Conservation (phyloP, 2,797 vertebrate species). For the Tenualosa ilisha region DNA sequence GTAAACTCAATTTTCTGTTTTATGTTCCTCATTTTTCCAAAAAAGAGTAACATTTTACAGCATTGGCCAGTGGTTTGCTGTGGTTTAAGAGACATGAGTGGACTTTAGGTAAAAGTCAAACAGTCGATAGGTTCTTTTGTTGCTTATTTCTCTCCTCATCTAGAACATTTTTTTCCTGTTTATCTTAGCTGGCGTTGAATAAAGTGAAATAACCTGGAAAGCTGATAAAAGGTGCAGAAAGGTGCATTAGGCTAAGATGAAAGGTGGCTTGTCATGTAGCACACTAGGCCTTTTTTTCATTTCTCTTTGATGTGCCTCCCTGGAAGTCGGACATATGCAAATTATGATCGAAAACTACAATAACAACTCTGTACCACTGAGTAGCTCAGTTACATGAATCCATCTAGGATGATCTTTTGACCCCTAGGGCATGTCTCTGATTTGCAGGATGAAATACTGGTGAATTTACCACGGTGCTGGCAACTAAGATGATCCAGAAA, state of each 20-base stretch:
- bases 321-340: constrained; percentile 46
- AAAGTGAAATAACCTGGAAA: constrained; percentile 45
- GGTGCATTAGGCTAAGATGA: constrained; percentile 49
- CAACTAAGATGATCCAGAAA: not conserved
- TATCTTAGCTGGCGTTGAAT: constrained; percentile 43
- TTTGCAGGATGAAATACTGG: not conserved
- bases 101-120: not conserved
- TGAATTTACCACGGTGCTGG: not conserved
- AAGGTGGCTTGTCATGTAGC: constrained; percentile 50
- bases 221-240: constrained; percentile 44
- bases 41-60: not conserved
- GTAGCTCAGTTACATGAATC: not conserved
- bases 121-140: not conserved
- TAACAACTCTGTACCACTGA: not conserved
- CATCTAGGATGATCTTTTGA: not conserved
- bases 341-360: constrained; percentile 42
- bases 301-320: constrained; percentile 51
- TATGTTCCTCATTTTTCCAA: no score
- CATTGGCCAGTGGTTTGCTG: not conserved
- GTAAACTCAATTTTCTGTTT: no score
- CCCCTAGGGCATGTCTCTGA: not conserved
- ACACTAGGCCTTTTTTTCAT: constrained; percentile 26
- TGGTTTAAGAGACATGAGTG: not conserved
- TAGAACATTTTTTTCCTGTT: constrained; percentile 14
- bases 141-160: constrained; percentile 1